phyloP scores from a whole-genome alignment of 30 jellyfish, hydroid and myxozoan species.

The Chrysaora quinquecirrha region DNA sequence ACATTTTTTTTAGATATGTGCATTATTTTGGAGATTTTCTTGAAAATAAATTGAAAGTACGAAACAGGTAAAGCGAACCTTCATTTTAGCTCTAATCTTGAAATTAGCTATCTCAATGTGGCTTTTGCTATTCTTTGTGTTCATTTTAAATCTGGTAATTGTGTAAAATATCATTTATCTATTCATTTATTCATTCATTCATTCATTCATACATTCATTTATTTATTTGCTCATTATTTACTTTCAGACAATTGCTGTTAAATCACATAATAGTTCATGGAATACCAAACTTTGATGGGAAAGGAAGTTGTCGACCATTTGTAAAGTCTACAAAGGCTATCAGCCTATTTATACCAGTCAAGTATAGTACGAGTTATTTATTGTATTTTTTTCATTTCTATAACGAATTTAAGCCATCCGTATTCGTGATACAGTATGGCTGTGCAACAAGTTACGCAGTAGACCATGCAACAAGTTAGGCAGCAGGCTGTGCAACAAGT shows the following conservation, averaged over 20 bases:
- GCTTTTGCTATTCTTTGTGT: no score
- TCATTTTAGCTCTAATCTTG: no score
- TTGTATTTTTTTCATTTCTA: neutral
- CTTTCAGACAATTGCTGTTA: constrained; percentile 31
- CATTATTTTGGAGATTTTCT: constrained; percentile 73
- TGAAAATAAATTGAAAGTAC: constrained; percentile 62
- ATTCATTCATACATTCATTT: neutral
- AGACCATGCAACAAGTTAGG: no score
- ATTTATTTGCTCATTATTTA: neutral
- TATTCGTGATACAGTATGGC: no score
- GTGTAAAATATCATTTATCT: no score
- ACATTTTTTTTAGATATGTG: constrained; percentile 78
- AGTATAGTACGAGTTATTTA: constrained; percentile 33
- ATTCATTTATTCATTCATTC: neutral
- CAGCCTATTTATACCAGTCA: constrained; percentile 69
- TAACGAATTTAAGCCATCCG: neutral
- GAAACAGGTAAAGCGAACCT: constrained; percentile 63
- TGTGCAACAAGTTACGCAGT: no score
- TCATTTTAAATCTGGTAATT: no score
- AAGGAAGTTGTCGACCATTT: constrained; percentile 73
- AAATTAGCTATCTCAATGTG: no score
- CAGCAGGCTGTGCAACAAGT: no score
- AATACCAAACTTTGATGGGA: constrained; percentile 71
- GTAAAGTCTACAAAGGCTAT: constrained; percentile 77
- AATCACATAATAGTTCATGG: constrained; percentile 74